Conservation (phyloP, 1,140 invertebrate species). For the Bicyclus anynana region DNA sequence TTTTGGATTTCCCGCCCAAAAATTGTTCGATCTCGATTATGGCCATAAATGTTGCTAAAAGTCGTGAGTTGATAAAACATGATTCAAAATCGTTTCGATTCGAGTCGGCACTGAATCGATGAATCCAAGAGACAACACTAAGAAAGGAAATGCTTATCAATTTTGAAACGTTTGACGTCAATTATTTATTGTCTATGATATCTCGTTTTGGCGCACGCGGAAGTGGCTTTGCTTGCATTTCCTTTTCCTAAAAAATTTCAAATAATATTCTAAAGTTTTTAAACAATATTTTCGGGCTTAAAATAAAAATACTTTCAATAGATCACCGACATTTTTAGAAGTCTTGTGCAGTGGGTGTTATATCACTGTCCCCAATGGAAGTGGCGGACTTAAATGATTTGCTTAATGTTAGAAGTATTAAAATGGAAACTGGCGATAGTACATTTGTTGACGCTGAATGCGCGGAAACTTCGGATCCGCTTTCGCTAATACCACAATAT, state of each 20-base stretch:
- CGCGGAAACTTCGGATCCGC: conserved; percentile 48
- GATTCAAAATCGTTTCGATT: too few species aligned
- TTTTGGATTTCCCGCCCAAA: too few species aligned
- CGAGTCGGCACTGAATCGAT: too few species aligned
- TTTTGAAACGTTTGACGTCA: neutral
- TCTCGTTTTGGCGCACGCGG: conserved; percentile 57
- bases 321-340: neutral
- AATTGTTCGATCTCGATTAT: too few species aligned
- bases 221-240: conserved; percentile 55
- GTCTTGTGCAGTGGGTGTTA: conserved; percentile 5
- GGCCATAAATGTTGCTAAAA: too few species aligned
- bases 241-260: conserved; percentile 68
- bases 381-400: conserved; percentile 61
- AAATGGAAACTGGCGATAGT: conserved; percentile 62
- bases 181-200: conserved; percentile 19
- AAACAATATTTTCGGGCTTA: conserved; percentile 24
- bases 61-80: too few species aligned
- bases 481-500: conserved; percentile 67
- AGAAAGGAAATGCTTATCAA: conserved; percentile 9
- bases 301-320: conserved; percentile 10
- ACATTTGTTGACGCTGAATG: conserved; percentile 39
- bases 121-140: too few species aligned
- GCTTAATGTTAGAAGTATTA: conserved; percentile 57
- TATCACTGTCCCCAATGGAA: conserved; percentile 44
- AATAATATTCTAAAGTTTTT: conserved; percentile 36